Evolutionary conservation across 2,888 invertebrate genomes (phyloP), one percentile per base, ranked within the genome.

Genomic region (Nymphalis urticae): DNA sequence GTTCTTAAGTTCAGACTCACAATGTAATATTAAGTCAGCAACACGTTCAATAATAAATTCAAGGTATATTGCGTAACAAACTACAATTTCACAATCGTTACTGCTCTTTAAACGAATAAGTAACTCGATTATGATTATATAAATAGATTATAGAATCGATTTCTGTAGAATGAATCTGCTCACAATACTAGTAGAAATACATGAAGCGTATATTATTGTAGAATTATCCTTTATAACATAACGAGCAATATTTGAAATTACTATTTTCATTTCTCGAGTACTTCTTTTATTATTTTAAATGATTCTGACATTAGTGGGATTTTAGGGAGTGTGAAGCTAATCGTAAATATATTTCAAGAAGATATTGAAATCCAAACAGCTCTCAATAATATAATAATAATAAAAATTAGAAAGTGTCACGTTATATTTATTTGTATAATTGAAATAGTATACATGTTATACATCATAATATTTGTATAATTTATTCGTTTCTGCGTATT

Each of bases 1-100:
- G 58, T 68, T 56, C 17, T 68, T 56, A 60, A 51, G 51, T 60
- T 60, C 13, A 9, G 24, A 50, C 53, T 19, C 10, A 56, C 54
- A 17, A 54, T 10, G 7, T 27, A 19, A 19, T 51, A 21, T 51
- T 51, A 19, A 32, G 9, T 16, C 17, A 56, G 27, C 16, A 0
- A n/a, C 42, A 47, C 21, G 21, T 42, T 59, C 19, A 21, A 59
- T 13, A 16, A 16, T 47, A 7, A 47, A 21, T 24, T 10, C 1
- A 42, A 62, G 36, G 19, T n/a, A 48, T 32, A 10, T 27, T 10
- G 51, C 19, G 21, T 21, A 42, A 42, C 13, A 42, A 42, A 42
- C 42, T 42, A 13, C 4, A 42, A 42, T 42, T 42, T 42, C 1
- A 42, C 13, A 42, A 42, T 42, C 42, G 13, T 42, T 42, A 13